Evolutionary conservation across 2,888 invertebrate genomes (phyloP).

Genomic region (Asteroscopus sphinx): DNA sequence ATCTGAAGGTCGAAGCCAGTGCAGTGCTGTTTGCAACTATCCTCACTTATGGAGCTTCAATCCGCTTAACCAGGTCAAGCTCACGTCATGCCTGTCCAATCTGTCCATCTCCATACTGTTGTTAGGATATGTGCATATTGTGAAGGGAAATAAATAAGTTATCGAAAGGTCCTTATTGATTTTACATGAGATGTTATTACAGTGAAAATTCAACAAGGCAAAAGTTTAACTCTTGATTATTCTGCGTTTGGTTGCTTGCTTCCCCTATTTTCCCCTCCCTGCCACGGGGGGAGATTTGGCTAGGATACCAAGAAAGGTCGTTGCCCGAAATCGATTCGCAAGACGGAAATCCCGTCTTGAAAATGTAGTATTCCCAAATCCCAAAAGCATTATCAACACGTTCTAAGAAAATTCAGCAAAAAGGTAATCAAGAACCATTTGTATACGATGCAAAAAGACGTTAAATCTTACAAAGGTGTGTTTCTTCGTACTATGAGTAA

Average conservation of each 20-base stretch:
- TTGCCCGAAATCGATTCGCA: constrained; percentile 16
- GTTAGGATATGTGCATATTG: constrained; percentile 32
- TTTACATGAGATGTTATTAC: too few relatives aligned
- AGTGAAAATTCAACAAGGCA: too few relatives aligned
- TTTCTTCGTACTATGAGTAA: constrained; percentile 48
- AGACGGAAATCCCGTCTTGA: constrained; percentile 15
- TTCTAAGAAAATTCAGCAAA: constrained; percentile 47
- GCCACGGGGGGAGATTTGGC: too few relatives aligned
- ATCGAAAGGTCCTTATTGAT: too few relatives aligned
- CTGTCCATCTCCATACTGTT: constrained; percentile 27
- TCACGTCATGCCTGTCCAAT: constrained; percentile 47
- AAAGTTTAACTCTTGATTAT: too few relatives aligned
- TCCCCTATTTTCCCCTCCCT: too few relatives aligned
- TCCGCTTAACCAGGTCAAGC: constrained; percentile 70
- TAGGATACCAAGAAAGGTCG: not conserved
- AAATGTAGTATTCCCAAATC: not conserved
- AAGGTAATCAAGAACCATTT: constrained; percentile 28
- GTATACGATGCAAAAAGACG: constrained; percentile 35
- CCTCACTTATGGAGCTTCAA: constrained; percentile 68
- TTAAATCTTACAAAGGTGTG: constrained; percentile 48
- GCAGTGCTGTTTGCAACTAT: constrained; percentile 44
- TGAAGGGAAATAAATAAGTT: too few relatives aligned
- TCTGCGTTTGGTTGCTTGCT: too few relatives aligned
- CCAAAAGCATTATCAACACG: constrained; percentile 10
- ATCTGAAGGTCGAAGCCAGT: constrained; percentile 63